Percentiles rank a stretch among this genome's conserved stretches.
Conservation (phyloP, 1,140 invertebrate species). For the Chrysomallon squamiferum region DNA sequence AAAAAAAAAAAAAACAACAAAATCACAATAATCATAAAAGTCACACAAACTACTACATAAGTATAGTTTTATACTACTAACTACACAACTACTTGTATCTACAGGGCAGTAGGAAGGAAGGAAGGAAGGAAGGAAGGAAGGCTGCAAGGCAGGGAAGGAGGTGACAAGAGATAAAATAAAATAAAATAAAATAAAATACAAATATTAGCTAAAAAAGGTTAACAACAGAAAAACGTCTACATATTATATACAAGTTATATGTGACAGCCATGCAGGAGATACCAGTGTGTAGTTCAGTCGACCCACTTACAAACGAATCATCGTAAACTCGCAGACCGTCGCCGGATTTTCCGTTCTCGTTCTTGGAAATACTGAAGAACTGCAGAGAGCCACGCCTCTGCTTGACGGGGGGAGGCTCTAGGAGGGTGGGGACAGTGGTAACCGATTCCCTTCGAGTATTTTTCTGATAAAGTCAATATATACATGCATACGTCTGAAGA, state of each 20-base stretch:
- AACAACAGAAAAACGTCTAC: too few species aligned
- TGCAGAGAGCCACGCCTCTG: conserved; percentile 29
- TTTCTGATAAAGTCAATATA: conserved; percentile 10
- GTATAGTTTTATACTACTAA: not conserved
- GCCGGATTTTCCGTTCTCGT: conserved; percentile 10
- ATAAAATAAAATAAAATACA: too few species aligned
- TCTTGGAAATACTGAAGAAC: conserved; percentile 26
- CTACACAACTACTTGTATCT: not conserved
- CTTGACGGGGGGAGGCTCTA: conserved; percentile 24
- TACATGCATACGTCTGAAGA: not conserved
- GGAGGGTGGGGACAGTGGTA: conserved; percentile 13
- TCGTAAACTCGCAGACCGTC: conserved; percentile 19
- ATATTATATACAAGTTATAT: too few species aligned
- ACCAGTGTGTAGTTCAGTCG: too few species aligned
- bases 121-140: not conserved
- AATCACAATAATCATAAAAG: not conserved
- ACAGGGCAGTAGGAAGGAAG: not conserved
- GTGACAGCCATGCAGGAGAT: too few species aligned
- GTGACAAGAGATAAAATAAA: not conserved
- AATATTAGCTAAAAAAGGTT: too few species aligned
- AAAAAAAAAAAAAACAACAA: not conserved
- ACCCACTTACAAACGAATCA: conserved; percentile 31
- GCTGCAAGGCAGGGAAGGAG: not conserved
- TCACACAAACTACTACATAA: not conserved
- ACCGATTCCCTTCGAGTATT: conserved; percentile 26